Base-by-base conservation (phyloP, 2,797 vertebrate genomes). In the Cottoperca gobio region DNA sequence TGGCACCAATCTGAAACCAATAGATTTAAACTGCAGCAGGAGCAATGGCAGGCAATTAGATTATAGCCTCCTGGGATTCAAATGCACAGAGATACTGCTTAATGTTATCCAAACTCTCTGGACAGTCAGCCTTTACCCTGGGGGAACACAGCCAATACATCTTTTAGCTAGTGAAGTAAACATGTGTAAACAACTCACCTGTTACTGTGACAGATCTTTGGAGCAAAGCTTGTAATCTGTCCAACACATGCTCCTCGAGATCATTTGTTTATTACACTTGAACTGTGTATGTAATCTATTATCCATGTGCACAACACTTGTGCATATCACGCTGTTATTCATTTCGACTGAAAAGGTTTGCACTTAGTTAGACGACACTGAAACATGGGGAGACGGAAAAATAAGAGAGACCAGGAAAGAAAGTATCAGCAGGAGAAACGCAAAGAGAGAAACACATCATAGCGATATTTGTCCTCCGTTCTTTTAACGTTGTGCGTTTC, bases 11-110 rank as follows among this genome's bases (percentile, higher is more conserved):
- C n/a, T 74, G 9, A 11, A 67, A 33, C 31, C 31, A 31, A 31
- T 33, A 31, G 31, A 33, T 31, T 33, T 33, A 33, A 33, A 7
- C 31, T 33, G 31, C 7, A 7, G 31, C 31, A 33, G 42, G 26
- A 50, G 58, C 64, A 64, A 54, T 40, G 60, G 60, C 8, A 46
- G 17, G 39, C 61, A 73, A 76, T 78, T 75, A 54, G 33, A 46
- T 40, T 62, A 61, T 13, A 8, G 46, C 35, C 72, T 70, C 24
- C 33, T 19, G 60, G 63, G 82, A 64, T 58, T 66, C 46, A 23
- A n/a, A 11, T 39, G 11, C 45, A 70, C 60, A 35, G 42, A 6
- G 39, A 52, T 45, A 50, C 49, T 28, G 43, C 49, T 62, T 69
- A 74, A 70, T 63, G 10, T 13, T 54, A 61, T 50, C 35, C 23